Base-by-base conservation (phyloP, 2,888 invertebrate genomes). In the Chrysopilus asiliformis region DNA sequence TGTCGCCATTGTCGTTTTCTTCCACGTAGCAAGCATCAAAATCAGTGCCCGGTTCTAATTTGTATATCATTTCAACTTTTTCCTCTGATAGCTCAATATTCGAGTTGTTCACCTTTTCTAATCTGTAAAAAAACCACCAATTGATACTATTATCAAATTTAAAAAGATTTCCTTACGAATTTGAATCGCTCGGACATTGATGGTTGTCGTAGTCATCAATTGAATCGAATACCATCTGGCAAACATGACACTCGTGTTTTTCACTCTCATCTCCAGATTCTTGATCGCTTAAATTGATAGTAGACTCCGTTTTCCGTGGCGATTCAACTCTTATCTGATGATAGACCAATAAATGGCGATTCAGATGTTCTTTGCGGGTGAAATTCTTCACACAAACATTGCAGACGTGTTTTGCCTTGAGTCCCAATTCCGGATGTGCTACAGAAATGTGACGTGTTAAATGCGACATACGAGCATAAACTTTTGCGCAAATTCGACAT, bases 341-440 rank as follows among this genome's bases (percentile, higher is more conserved):
- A 22, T 34, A 34, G 19, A 45, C 43, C 0, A 44, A 37, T 15
- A 56, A 45, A 43, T 71, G 70, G 3, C 64, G 55, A 39, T 64
- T 65, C 19, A 70, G 46, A 43, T 66, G 64, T 10, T 60, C 62
- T 3, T 60, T 45, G 7, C 65, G 54, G 4, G 53, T 52, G 44
- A 68, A 71, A 12, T 52, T 52, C 46, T 66, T 64, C n/a, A 53
- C 50, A 47, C 70, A 68, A 22, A 64, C 48, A 39, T 56, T 53
- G 43, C 70, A 70, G 19, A 49, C 49, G 13, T 45, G 47, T 19
- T 32, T 45, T 12, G 40, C n/a, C 16, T 13, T 22, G n/a, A n/a
- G n/a, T n/a, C n/a, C n/a, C n/a, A n/a, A n/a, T n/a, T n/a, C n/a
- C 17, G 36, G 19, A 20, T 37, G 36, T 29, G 18, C 16, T 3